Evolutionary conservation across 2,888 invertebrate genomes (phyloP).

Genomic region (Noctua comes): DNA sequence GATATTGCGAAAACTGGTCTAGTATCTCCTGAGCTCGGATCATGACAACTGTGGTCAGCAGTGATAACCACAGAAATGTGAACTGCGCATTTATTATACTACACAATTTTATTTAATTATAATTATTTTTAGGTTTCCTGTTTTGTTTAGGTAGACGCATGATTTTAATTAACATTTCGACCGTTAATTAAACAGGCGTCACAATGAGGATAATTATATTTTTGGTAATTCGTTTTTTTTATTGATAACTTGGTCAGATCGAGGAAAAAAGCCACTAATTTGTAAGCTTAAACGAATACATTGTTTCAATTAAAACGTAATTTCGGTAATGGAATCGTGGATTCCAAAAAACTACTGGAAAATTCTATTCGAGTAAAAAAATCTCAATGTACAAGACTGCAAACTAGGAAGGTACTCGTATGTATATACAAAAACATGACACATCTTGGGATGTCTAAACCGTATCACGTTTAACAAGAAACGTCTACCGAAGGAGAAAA

Average conservation of each 20-base stretch:
- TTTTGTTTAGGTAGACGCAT: background rate
- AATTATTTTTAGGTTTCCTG: background rate
- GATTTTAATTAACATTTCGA: background rate
- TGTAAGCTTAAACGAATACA: background rate
- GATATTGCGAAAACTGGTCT: background rate
- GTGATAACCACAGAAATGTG: conserved; percentile 47
- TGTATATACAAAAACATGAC: background rate
- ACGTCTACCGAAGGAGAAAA: background rate
- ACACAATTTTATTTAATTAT: background rate
- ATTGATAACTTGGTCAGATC: background rate
- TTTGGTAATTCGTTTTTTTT: conserved; percentile 2
- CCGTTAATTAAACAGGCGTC: background rate
- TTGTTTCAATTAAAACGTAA: background rate
- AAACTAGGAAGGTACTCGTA: background rate
- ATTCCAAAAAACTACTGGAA: background rate
- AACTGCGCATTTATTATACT: conserved; percentile 16
- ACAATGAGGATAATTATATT: conserved; percentile 25
- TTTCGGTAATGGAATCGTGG: too few species aligned
- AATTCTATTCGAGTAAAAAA: background rate
- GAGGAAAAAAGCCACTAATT: conserved; percentile 9
- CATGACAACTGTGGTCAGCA: conserved; percentile 44
- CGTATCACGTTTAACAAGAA: background rate
- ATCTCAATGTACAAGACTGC: too few species aligned
- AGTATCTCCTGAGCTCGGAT: conserved; percentile 11
- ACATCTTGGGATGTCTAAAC: background rate